These are phyloP conservation scores for Excalfactoria chinensis DNA, from an alignment of 2,113 vertebrate species.

Conservation along the genomic window DNA sequence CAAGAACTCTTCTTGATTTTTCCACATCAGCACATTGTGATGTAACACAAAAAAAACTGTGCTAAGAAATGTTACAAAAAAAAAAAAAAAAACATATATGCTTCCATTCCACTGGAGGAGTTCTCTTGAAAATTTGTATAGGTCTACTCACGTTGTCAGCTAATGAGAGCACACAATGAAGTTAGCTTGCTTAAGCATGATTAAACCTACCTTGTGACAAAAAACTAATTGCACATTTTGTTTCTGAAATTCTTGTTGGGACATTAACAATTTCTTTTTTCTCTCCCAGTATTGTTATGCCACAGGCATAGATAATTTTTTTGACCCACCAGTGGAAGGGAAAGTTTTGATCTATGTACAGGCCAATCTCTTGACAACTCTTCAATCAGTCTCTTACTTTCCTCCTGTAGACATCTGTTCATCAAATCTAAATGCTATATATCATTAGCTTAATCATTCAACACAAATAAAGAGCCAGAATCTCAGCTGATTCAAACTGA, in stretches of 20 bases:
- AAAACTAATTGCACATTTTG: slow-evolving; percentile 59
- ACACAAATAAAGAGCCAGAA: slow-evolving; percentile 75
- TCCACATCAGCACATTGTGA: slow-evolving; percentile 51
- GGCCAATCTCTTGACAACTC: slow-evolving; percentile 40
- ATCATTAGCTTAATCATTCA: slow-evolving; percentile 66
- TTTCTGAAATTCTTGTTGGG: slow-evolving; percentile 54
- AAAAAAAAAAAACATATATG: slow-evolving; percentile 61
- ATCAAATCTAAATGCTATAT: slow-evolving; percentile 57
- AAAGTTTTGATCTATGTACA: slow-evolving; percentile 67
- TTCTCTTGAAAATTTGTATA: slow-evolving; percentile 70
- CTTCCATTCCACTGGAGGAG: slow-evolving; percentile 73
- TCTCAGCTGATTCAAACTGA: slow-evolving; percentile 20
- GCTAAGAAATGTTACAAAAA: slow-evolving; percentile 38
- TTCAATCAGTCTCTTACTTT: slow-evolving; percentile 51
- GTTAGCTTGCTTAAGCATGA: slow-evolving; percentile 72
- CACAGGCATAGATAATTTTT: slow-evolving; percentile 46
- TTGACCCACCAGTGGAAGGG: slow-evolving; percentile 67
- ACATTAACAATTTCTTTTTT: slow-evolving; percentile 29
- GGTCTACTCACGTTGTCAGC: slow-evolving; percentile 67
- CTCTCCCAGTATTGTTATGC: slow-evolving; percentile 15
- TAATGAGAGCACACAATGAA: slow-evolving; percentile 75
- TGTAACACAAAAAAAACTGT: slow-evolving; percentile 36
- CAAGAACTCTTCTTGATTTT: slow-evolving; percentile 72
- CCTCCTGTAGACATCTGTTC: slow-evolving; percentile 63
- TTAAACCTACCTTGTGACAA: slow-evolving; percentile 69